Conservation (phyloP, 2,113 vertebrate genomes). For the Tachysurus fulvidraco region DNA sequence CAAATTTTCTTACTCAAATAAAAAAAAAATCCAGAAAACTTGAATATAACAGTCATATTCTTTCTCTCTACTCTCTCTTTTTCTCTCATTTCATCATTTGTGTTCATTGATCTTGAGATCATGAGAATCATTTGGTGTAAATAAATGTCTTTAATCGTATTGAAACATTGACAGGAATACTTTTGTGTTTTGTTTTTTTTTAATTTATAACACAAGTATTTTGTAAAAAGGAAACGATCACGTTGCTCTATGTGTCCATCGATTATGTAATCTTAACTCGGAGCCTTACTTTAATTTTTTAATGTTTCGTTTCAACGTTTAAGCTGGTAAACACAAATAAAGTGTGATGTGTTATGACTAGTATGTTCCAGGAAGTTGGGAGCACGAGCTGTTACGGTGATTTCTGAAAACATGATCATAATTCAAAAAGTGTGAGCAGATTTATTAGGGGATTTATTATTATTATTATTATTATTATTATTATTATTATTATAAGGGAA, state of each 20-base stretch:
- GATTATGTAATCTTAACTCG: neutral
- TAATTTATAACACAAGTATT: neutral
- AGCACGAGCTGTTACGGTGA: neutral
- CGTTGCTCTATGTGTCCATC: no score
- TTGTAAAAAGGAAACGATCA: neutral
- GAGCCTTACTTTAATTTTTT: neutral
- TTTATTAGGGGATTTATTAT: no score
- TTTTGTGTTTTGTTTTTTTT: neutral
- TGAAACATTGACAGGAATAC: constrained; percentile 19
- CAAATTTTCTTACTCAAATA: constrained; percentile 79
- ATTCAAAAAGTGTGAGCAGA: neutral
- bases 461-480: no score
- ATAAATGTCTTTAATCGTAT: constrained; percentile 43
- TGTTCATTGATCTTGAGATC: constrained; percentile 24
- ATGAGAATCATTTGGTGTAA: constrained; percentile 40
- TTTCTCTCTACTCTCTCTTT: neutral
- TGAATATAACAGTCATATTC: constrained; percentile 57
- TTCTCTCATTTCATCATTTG: constrained; percentile 29
- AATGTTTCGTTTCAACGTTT: no score
- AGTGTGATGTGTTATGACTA: neutral
- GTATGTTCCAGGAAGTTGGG: neutral
- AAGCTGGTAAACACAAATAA: neutral
- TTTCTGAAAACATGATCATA: neutral
- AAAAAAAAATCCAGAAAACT: constrained; percentile 70
- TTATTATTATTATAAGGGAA: neutral